phyloP scores from a whole-genome alignment of 1,140 invertebrate genomes.

The Ylistrum balloti region DNA sequence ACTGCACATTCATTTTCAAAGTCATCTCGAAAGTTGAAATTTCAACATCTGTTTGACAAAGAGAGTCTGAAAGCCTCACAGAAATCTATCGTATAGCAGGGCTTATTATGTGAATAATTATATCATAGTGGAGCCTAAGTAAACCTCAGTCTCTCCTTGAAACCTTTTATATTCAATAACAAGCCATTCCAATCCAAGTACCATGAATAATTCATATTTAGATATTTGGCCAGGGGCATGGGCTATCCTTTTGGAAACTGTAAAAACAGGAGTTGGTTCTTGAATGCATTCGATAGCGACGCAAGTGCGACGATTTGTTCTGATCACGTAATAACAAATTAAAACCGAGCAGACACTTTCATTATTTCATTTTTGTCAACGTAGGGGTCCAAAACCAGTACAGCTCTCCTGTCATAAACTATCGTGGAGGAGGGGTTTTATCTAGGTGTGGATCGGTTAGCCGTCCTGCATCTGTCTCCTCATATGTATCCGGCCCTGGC shows the following conservation, averaged over 20 bases:
- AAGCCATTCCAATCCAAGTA: neutral
- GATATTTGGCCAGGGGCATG: slow-evolving; percentile 22
- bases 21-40: slow-evolving; percentile 38
- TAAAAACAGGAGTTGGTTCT: slow-evolving; percentile 24
- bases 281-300: slow-evolving; percentile 19
- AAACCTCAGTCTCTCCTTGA: neutral
- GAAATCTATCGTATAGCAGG: slow-evolving; percentile 27
- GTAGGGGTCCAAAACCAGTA: slow-evolving; percentile 2
- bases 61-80: slow-evolving; percentile 14
- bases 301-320: slow-evolving; percentile 37
- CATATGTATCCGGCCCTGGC: neutral
- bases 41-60: slow-evolving; percentile 39
- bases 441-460: slow-evolving; percentile 25
- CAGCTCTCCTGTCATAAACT: slow-evolving; percentile 11
- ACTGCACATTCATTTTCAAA: slow-evolving; percentile 20
- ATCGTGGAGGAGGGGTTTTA: slow-evolving; percentile 6
- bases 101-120: slow-evolving; percentile 40
- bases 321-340: slow-evolving; percentile 28
- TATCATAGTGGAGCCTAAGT: neutral
- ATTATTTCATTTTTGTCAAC: slow-evolving; percentile 40
- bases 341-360: slow-evolving; percentile 33
- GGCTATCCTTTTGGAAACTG: slow-evolving; percentile 32
- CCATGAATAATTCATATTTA: slow-evolving; percentile 36
- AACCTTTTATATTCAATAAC: slow-evolving; percentile 9
- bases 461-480: neutral